Percentiles rank a stretch among this genome's conserved stretches.
Conservation (phyloP, 2,888 invertebrate species). For the Tetramorium bicarinatum region DNA sequence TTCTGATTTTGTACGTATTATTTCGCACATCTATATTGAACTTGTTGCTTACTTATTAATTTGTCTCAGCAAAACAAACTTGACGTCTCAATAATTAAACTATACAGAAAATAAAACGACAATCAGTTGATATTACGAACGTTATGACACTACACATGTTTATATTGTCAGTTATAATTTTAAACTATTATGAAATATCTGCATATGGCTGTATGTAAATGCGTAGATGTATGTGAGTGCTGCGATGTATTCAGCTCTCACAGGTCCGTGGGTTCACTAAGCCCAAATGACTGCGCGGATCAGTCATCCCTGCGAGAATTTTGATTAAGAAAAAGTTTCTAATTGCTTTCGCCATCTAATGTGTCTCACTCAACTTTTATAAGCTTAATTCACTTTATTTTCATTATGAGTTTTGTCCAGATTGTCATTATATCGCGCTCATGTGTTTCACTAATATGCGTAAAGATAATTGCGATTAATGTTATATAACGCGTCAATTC, state of each 20-base stretch:
- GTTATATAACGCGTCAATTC: neutral
- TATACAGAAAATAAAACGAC: too few relatives aligned
- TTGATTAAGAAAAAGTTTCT: slow-evolving; percentile 32
- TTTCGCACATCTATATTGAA: too few relatives aligned
- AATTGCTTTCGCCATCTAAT: slow-evolving; percentile 19
- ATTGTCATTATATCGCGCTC: neutral
- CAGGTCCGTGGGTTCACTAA: neutral
- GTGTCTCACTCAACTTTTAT: neutral
- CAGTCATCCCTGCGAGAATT: slow-evolving; percentile 29
- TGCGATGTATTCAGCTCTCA: neutral
- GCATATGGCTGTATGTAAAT: neutral
- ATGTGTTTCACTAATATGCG: neutral
- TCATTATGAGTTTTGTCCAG: slow-evolving; percentile 16
- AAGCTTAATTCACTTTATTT: slow-evolving; percentile 14
- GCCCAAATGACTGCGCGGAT: slow-evolving; percentile 14
- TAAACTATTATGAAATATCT: neutral
- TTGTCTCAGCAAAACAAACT: too few relatives aligned
- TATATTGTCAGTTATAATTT: too few relatives aligned
- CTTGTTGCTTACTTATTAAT: too few relatives aligned
- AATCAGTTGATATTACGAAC: too few relatives aligned
- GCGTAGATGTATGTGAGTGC: neutral
- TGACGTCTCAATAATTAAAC: too few relatives aligned
- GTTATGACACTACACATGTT: too few relatives aligned
- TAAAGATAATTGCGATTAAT: neutral
- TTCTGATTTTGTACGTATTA: too few relatives aligned